A percentile compares a stretch with the other conserved stretches of the same genome.
These are phyloP conservation scores for Mamestra configurata DNA, from an alignment of 1,140 invertebrate genomes.

Conservation along the genomic window DNA sequence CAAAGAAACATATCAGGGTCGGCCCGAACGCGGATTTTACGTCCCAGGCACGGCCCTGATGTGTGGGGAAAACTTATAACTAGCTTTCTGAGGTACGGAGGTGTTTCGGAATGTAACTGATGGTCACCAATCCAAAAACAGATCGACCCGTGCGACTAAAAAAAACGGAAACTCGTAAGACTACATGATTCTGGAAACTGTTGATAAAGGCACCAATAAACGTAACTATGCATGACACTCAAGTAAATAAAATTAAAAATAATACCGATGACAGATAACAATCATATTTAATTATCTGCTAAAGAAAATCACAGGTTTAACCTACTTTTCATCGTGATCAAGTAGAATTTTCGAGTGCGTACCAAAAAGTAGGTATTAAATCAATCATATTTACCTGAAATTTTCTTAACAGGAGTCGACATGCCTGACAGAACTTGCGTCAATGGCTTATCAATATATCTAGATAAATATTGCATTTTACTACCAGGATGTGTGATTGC, in stretches of 20 bases:
- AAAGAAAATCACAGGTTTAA: conserved; percentile 4
- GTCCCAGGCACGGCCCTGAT: no score
- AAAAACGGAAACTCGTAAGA: neutral
- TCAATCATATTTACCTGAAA: conserved; percentile 18
- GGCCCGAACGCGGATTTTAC: no score
- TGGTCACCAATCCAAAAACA: no score
- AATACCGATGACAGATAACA: neutral
- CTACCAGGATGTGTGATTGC: conserved; percentile 22
- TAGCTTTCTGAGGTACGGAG: no score
- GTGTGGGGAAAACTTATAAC: no score
- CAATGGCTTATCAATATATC: conserved; percentile 19
- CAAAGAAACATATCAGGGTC: no score
- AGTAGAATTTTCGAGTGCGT: neutral
- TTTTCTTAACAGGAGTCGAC: conserved; percentile 5
- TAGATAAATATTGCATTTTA: conserved; percentile 6
- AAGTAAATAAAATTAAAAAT: conserved; percentile 8
- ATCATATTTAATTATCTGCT: neutral
- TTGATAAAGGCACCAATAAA: conserved; percentile 15
- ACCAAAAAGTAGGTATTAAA: neutral
- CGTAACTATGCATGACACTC: neutral
- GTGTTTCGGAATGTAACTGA: no score
- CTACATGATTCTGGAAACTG: neutral
- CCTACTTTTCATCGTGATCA: neutral
- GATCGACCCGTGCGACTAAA: no score
- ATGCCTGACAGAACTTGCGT: conserved; percentile 15